A percentile compares a stretch with the other conserved stretches of the same genome.
Evolutionary conservation across 1,140 invertebrate genomes (phyloP).

Genomic region (Meloidogyne exigua): DNA sequence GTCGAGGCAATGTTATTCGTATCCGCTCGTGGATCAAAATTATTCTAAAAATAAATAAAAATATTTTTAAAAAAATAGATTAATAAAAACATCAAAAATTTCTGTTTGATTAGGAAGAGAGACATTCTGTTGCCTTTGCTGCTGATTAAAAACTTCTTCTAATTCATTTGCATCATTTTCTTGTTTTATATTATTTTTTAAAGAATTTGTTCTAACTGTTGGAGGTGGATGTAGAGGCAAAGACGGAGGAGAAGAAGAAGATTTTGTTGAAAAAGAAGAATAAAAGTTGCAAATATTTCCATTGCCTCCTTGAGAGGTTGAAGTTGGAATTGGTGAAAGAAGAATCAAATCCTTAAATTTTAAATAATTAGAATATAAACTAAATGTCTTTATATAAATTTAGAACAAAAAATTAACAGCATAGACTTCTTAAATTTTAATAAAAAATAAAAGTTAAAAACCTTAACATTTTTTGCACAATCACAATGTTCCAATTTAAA

Average conservation of each 20-base stretch:
- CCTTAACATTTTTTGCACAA: background rate
- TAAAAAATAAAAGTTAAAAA: background rate
- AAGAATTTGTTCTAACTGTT: conserved; percentile 26
- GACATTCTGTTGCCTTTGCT: background rate
- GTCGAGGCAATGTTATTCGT: conserved; percentile 24
- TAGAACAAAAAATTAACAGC: background rate
- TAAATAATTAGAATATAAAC: background rate
- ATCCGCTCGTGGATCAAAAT: conserved; percentile 54
- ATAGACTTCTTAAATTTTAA: background rate
- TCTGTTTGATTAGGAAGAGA: conserved; percentile 34
- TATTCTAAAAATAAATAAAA: conserved; percentile 27
- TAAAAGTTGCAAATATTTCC: background rate
- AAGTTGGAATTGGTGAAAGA: background rate
- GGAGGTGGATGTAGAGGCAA: conserved; percentile 32
- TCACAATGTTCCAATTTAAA: conserved; percentile 14
- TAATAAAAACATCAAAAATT: conserved; percentile 46
- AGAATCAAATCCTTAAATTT: background rate
- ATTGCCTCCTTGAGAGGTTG: background rate
- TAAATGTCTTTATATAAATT: no score
- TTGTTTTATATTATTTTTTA: conserved; percentile 27
- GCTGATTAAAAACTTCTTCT: conserved; percentile 10
- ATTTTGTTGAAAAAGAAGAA: background rate
- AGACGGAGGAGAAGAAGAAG: conserved; percentile 27
- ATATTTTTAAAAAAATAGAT: background rate
- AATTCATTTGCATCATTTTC: no score